These are phyloP conservation scores for Stenotaenia linearis DNA, from an alignment of 2,888 invertebrate species.

Conservation along the genomic window DNA sequence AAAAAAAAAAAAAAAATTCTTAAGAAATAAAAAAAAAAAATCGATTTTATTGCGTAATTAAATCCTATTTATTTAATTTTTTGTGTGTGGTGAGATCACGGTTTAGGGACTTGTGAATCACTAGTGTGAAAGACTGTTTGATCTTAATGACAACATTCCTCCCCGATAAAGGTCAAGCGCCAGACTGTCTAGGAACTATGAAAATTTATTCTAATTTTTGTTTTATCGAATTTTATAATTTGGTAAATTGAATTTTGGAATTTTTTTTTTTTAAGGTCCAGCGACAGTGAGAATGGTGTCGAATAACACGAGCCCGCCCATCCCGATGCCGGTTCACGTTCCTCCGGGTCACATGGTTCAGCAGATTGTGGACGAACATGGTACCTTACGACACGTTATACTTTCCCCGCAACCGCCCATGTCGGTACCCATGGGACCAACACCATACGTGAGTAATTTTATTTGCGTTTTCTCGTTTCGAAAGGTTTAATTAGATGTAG, in stretches of 20 bases:
- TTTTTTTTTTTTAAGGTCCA: slow-evolving; percentile 56
- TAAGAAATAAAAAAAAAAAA: not conserved
- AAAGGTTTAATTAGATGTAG: not conserved
- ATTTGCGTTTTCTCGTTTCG: not conserved
- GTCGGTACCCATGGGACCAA: slow-evolving; percentile 35
- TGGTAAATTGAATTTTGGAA: not conserved
- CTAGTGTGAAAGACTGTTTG: slow-evolving; percentile 7
- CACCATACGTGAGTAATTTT: slow-evolving; percentile 42
- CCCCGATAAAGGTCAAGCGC: not conserved
- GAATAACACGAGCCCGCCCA: slow-evolving; percentile 66
- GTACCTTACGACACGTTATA: slow-evolving; percentile 81
- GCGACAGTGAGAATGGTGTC: slow-evolving; percentile 81
- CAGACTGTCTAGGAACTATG: not conserved
- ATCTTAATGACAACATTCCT: not conserved
- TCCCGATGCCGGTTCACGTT: slow-evolving; percentile 84
- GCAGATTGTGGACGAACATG: slow-evolving; percentile 86
- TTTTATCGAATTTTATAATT: not conserved
- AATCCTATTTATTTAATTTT: not conserved
- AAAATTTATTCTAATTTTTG: slow-evolving; percentile 14
- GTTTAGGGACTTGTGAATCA: not conserved
- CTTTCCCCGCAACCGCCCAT: slow-evolving; percentile 58
- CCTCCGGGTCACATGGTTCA: slow-evolving; percentile 86
- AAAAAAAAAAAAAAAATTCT: not conserved
- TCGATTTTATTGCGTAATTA: not conserved
- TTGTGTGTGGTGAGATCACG: not conserved